These are phyloP conservation scores for Betta splendens DNA, from an alignment of 2,797 vertebrate species.

Conservation along the genomic window DNA sequence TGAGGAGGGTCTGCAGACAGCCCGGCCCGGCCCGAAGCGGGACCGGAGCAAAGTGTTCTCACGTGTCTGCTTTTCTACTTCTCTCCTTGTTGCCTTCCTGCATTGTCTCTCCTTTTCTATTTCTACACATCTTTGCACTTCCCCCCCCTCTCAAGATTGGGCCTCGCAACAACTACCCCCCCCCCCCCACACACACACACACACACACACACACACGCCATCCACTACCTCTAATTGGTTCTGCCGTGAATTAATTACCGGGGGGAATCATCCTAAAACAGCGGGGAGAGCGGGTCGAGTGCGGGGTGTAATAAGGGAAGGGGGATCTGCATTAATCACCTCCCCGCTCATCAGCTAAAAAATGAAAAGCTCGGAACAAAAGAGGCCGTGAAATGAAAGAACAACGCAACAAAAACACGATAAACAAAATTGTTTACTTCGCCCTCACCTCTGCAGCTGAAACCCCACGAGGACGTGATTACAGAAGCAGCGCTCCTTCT, in stretches of 20 bases:
- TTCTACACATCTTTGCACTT: conserved; percentile 52
- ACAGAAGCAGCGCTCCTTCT: conserved; percentile 57
- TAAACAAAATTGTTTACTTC: conserved; percentile 78
- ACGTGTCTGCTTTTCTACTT: conserved; percentile 11
- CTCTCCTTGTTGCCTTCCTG: conserved; percentile 19
- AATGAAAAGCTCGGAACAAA: conserved; percentile 60
- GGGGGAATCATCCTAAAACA: conserved; percentile 70
- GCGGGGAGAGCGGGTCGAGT: conserved; percentile 39
- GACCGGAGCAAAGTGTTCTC: conserved; percentile 18
- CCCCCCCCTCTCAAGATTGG: conserved; percentile 40
- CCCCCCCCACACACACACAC: too few species aligned
- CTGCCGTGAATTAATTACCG: conserved; percentile 74
- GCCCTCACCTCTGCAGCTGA: conserved; percentile 70
- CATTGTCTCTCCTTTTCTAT: conserved; percentile 23
- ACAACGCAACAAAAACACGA: conserved; percentile 63
- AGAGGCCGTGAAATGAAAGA: conserved; percentile 66
- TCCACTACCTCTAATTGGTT: conserved; percentile 70
- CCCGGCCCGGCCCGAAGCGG: conserved; percentile 6
- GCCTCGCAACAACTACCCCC: too few species aligned
- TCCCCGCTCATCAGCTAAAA: conserved; percentile 54
- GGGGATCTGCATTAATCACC: conserved; percentile 74
- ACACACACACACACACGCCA: too few species aligned
- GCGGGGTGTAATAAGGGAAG: conserved; percentile 37
- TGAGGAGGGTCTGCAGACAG: not conserved
- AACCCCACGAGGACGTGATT: conserved; percentile 67